Conservation (phyloP, 2,113 vertebrate genomes). For the Catagonus wagneri region DNA sequence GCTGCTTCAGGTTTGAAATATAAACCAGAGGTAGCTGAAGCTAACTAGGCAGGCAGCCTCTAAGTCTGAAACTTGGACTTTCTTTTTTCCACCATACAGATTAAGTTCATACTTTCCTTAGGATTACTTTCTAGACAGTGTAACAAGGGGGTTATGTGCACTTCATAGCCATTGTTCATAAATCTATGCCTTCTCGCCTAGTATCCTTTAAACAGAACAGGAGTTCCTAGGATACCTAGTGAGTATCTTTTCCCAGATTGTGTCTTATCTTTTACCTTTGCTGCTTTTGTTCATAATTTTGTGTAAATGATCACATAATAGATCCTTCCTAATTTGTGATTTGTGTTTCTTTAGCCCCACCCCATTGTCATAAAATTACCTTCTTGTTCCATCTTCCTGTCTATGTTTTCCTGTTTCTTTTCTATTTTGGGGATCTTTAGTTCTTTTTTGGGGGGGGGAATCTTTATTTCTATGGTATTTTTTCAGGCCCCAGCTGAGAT, state of each 20-base stretch:
- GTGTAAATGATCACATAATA: neutral
- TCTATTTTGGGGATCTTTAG: neutral
- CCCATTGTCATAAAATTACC: neutral
- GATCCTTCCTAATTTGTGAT: conserved; percentile 3
- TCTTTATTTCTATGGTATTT: neutral
- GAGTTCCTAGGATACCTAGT: neutral
- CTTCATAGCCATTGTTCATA: neutral
- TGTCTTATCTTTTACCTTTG: conserved; percentile 36
- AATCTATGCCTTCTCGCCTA: neutral
- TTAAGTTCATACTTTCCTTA: neutral
- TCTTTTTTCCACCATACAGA: neutral
- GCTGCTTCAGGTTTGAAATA: neutral
- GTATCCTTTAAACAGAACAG: neutral
- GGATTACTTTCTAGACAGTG: conserved; percentile 42
- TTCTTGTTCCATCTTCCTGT: neutral
- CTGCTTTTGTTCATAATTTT: conserved; percentile 52
- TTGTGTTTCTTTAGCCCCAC: neutral
- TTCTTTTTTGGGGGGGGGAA: neutral
- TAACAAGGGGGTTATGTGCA: neutral
- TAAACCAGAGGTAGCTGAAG: neutral
- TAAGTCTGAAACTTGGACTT: conserved; percentile 32
- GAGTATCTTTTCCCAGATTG: conserved; percentile 30
- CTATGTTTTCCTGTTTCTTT: neutral
- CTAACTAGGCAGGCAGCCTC: neutral
- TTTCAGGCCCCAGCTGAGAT: neutral